Conservation (phyloP, 2,888 invertebrate species). For the Trachelus iudaicus region DNA sequence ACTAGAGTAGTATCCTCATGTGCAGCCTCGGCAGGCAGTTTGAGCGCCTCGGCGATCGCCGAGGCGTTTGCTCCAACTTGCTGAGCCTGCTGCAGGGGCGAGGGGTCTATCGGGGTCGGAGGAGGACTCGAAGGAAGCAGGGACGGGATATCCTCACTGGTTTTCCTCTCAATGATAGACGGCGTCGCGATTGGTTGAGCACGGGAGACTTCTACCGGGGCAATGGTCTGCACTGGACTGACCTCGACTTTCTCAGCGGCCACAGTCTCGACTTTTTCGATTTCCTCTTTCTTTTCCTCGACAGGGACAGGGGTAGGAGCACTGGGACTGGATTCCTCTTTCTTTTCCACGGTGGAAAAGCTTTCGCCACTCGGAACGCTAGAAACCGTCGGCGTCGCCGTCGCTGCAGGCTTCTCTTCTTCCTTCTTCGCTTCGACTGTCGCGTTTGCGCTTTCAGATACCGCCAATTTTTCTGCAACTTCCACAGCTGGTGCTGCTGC, state of each 20-base stretch:
- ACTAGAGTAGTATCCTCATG: constrained; percentile 16
- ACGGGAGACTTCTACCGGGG: constrained; percentile 48
- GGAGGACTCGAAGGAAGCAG: constrained; percentile 61
- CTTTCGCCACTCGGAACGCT: constrained; percentile 17
- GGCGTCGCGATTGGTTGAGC: constrained; percentile 40
- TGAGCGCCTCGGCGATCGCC: constrained; percentile 58
- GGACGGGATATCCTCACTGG: constrained; percentile 63
- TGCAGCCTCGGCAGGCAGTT: constrained; percentile 54
- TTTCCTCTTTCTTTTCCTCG: constrained; percentile 51
- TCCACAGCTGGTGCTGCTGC: constrained; percentile 13
- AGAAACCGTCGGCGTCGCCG: constrained; percentile 25
- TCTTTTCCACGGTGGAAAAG: constrained; percentile 42
- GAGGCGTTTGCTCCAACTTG: constrained; percentile 55
- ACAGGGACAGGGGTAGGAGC: constrained; percentile 48
- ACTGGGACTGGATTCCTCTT: constrained; percentile 50
- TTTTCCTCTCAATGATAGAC: constrained; percentile 65
- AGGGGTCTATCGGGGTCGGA: constrained; percentile 62
- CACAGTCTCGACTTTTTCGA: constrained; percentile 40
- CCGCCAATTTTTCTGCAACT: constrained; percentile 18
- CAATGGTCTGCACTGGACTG: constrained; percentile 54
- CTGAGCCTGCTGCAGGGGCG: constrained; percentile 61
- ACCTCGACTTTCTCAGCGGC: constrained; percentile 62
- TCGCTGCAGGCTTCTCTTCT: constrained; percentile 30
- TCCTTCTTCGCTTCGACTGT: constrained; percentile 27
- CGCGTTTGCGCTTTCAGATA: constrained; percentile 19